Evolutionary conservation across 2,113 vertebrate species (phyloP).

Genomic region (Mobula hypostoma): DNA sequence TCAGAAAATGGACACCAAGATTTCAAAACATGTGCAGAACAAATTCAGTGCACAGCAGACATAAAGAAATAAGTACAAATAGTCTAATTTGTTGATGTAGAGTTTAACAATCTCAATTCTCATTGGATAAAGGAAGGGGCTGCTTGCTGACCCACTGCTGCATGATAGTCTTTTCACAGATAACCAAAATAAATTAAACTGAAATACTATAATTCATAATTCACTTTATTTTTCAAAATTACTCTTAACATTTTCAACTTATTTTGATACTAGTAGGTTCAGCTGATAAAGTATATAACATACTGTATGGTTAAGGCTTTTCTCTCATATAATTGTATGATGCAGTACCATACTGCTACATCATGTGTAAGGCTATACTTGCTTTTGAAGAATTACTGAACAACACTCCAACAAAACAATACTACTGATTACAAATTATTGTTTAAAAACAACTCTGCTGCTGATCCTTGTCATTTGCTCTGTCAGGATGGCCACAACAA

Average conservation of each 20-base stretch:
- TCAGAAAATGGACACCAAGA: too few relatives aligned
- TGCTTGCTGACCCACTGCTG: neutral
- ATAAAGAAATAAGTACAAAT: too few relatives aligned
- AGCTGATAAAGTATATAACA: neutral
- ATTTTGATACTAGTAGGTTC: neutral
- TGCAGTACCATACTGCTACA: neutral
- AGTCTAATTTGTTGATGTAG: too few relatives aligned
- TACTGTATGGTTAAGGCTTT: neutral
- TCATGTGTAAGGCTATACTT: constrained; percentile 6
- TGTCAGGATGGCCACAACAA: neutral
- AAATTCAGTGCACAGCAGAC: too few relatives aligned
- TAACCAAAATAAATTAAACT: neutral
- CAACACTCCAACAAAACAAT: neutral
- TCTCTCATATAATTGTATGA: neutral
- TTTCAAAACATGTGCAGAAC: too few relatives aligned
- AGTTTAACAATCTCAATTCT: neutral
- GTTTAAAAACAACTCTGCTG: neutral
- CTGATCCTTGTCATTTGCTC: neutral
- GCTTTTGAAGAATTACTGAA: neutral
- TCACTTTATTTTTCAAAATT: constrained; percentile 32
- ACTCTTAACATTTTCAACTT: neutral
- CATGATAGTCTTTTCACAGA: neutral
- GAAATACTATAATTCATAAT: constrained; percentile 12
- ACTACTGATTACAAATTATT: neutral
- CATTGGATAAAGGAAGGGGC: neutral